Base-by-base conservation (phyloP, 2,113 vertebrate genomes). In the Chinchilla lanigera region DNA sequence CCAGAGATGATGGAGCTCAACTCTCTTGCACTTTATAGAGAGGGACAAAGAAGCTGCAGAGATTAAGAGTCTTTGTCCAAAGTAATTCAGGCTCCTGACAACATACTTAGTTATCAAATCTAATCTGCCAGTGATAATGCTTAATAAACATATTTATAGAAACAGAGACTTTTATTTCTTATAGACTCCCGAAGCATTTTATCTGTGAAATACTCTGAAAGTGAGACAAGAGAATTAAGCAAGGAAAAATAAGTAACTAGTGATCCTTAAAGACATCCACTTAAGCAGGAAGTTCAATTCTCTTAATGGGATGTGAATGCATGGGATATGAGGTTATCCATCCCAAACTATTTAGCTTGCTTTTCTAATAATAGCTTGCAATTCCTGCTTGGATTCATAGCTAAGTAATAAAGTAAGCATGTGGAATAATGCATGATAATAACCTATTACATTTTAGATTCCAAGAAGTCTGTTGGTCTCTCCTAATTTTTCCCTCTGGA, bases 321-420 rank as follows among this genome's bases (percentile, higher is more conserved):
- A 92, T 92, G 95, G 93, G 73, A 96, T 93, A 58, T 95, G 96
- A 96, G 77, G 87, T 86, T 93, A 95, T 94, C 84, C 81, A 93
- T 96, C 92, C 94, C 97, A 96, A 97, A 96, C 80, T 93, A 90
- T 96, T 97, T 95, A 97, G 93, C 87, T 96, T 92, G 93, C 84
- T 94, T 96, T 97, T 95, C 92, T 96, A 92, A 93, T 94, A 97
- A 98, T 47, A 98, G 96, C 92, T 63, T 95, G 54, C 30, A 86
- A 47, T 91, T 97, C 97, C 96, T 97, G 93, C 88, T 96, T 96
- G 94, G 97, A 98, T 95, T 93, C 93, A 82, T 86, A 92, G 89
- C 87, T 95, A 96, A 97, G 96, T 73, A 95, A 95, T 92, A 61
- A 81, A 93, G 92, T 56, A 86, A 95, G 84, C 54, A 85, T 93